Percentiles rank a stretch among this genome's conserved stretches.
phyloP scores from a whole-genome alignment of 1,140 invertebrate genomes.

The Anthonomus grandis region DNA sequence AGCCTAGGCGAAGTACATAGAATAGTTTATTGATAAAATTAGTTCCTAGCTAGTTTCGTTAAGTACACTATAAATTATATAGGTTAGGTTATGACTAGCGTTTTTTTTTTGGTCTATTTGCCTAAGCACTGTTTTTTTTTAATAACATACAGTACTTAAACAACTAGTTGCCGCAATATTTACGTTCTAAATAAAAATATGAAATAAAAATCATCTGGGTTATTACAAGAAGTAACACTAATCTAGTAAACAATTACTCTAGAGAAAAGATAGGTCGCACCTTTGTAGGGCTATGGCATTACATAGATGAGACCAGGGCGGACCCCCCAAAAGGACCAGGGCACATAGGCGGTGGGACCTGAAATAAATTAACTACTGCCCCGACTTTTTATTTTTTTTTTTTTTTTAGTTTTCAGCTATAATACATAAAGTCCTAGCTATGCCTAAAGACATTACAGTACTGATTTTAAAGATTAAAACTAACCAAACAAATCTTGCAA shows the following conservation, averaged over 20 bases:
- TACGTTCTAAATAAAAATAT: too few species aligned
- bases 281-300: conserved; percentile 40
- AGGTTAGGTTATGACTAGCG: conserved; percentile 7
- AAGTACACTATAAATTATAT: conserved; percentile 17
- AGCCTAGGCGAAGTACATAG: conserved; percentile 14
- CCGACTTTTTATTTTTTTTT: conserved; percentile 36
- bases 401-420: neutral
- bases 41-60: conserved; percentile 15
- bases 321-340: conserved; percentile 44
- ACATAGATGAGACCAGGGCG: conserved; percentile 43
- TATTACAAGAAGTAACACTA: too few species aligned
- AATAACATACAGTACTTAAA: neutral
- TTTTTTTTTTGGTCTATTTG: too few species aligned
- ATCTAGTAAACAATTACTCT: too few species aligned
- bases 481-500: neutral
- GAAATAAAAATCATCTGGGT: too few species aligned
- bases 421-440: conserved; percentile 21
- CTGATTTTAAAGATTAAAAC: neutral
- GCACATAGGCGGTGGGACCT: conserved; percentile 42
- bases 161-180: neutral
- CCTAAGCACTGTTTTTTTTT: conserved; percentile 10
- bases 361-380: conserved; percentile 46
- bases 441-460: conserved; percentile 22
- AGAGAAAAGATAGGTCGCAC: conserved; percentile 45
- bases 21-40: conserved; percentile 13